phyloP scores from a whole-genome alignment of 2,797 vertebrate species.

The Coilia nasus region DNA sequence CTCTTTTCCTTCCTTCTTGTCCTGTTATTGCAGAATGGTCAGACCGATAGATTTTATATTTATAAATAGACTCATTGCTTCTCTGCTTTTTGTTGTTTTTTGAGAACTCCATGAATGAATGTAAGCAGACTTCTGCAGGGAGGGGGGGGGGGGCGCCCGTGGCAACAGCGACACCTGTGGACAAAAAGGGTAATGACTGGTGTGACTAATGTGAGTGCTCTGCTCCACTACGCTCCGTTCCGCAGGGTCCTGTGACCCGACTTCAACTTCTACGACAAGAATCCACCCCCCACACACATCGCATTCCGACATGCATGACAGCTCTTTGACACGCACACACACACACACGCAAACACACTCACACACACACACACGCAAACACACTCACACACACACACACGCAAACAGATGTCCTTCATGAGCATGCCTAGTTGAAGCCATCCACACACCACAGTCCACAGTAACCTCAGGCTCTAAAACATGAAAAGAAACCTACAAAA shows the following conservation, averaged over 20 bases:
- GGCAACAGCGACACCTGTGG: slow-evolving; percentile 65
- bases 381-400: neutral
- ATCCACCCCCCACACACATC: neutral
- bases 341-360: neutral
- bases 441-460: neutral
- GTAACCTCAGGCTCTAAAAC: neutral
- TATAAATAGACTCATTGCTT: slow-evolving; percentile 71
- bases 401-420: neutral
- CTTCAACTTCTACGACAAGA: slow-evolving; percentile 33
- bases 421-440: neutral
- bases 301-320: neutral
- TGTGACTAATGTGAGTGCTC: neutral
- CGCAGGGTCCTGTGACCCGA: slow-evolving; percentile 40
- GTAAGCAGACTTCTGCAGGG: slow-evolving; percentile 58
- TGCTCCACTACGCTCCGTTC: neutral
- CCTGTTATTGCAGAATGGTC: slow-evolving; percentile 80
- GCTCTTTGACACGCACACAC: neutral
- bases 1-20: slow-evolving; percentile 51
- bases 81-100: slow-evolving; percentile 54
- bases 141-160: slow-evolving; percentile 38
- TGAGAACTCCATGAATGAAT: slow-evolving; percentile 58
- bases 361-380: neutral
- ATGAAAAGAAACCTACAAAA: neutral
- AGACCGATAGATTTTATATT: slow-evolving; percentile 66
- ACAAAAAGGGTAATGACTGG: slow-evolving; percentile 58